These are phyloP conservation scores for Rallus crepitans DNA, from an alignment of 2,797 vertebrate genomes.

Conservation along the genomic window DNA sequence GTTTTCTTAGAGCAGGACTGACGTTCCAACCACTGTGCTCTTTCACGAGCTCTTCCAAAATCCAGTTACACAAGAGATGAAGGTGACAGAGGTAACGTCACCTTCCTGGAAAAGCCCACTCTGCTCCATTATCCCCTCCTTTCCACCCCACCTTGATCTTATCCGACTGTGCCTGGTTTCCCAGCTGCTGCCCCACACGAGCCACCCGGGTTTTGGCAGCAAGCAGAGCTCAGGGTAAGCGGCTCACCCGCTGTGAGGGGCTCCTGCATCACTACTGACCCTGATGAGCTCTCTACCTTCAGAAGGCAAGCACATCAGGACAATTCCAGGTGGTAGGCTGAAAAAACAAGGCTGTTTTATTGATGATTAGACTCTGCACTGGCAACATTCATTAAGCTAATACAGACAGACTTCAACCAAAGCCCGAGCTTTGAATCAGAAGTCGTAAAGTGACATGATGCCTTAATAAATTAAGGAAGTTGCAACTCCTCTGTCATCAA, in stretches of 20 bases:
- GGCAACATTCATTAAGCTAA: constrained; percentile 19
- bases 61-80: neutral
- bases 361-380: constrained; percentile 39
- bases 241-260: neutral
- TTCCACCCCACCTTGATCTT: neutral
- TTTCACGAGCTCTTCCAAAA: neutral
- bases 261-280: neutral
- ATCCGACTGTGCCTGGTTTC: neutral
- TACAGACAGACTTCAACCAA: constrained; percentile 22
- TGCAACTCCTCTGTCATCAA: neutral
- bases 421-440: neutral
- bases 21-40: neutral
- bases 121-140: neutral
- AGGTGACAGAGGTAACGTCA: neutral
- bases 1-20: neutral
- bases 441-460: constrained; percentile 73
- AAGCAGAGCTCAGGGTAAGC: neutral
- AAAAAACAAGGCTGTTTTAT: constrained; percentile 76
- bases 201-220: neutral
- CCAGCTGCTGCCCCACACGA: neutral
- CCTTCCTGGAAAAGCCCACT: neutral
- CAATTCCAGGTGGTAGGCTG: constrained; percentile 23
- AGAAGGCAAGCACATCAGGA: neutral
- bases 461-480: constrained; percentile 80
- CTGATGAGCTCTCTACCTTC: neutral